Conservation (phyloP, 2,113 vertebrate genomes). For the Xiphophorus maculatus region DNA sequence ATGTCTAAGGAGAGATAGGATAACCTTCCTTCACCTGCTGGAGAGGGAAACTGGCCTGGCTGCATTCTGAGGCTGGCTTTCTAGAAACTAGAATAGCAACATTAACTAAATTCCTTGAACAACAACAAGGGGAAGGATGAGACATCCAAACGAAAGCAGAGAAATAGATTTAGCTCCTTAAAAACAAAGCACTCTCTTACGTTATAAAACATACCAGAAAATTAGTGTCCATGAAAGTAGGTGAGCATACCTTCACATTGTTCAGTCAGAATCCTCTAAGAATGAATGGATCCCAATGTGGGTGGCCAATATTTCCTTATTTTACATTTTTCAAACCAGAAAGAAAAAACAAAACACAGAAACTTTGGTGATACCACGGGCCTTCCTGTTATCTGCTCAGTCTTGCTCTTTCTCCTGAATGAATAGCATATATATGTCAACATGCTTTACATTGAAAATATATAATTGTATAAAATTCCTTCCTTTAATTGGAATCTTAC, state of each 20-base stretch:
- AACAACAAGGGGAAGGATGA: slow-evolving; percentile 19
- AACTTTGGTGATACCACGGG: neutral
- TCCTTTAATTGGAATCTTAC: no score
- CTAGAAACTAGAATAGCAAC: slow-evolving; percentile 21
- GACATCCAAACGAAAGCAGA: neutral
- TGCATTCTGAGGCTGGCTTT: slow-evolving; percentile 46
- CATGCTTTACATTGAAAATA: neutral
- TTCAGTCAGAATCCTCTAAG: no score
- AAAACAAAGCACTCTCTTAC: neutral
- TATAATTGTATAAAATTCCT: no score
- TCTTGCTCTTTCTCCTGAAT: no score
- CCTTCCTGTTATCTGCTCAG: neutral
- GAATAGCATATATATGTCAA: neutral
- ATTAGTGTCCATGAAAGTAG: no score
- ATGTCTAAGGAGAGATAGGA: neutral
- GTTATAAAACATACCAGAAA: neutral
- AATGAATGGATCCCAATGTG: no score
- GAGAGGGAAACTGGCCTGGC: slow-evolving; percentile 44
- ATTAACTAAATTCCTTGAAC: slow-evolving; percentile 65
- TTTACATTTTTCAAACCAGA: no score
- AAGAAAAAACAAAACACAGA: neutral
- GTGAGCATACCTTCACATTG: neutral
- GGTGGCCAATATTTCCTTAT: no score
- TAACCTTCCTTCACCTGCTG: slow-evolving; percentile 24
- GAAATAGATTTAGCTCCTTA: no score